These are phyloP conservation scores for Nothobranchius kuhntae DNA, from an alignment of 2,113 vertebrate species.

Conservation along the genomic window DNA sequence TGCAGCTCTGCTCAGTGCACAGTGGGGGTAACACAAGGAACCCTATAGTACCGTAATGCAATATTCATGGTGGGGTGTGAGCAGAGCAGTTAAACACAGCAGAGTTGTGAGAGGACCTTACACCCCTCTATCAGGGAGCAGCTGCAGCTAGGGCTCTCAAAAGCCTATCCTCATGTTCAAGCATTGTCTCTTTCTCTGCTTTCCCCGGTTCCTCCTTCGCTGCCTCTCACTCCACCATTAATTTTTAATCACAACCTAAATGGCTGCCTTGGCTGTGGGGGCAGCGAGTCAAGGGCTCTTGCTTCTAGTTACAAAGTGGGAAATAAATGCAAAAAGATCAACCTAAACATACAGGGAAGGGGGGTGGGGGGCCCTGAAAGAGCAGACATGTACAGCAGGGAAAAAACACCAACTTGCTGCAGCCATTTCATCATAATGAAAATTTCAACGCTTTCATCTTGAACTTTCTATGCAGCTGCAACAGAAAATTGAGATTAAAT, in stretches of 20 bases:
- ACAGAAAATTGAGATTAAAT: slow-evolving; percentile 74
- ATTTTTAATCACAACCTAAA: slow-evolving; percentile 85
- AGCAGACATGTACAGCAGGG: slow-evolving; percentile 44
- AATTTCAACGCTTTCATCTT: slow-evolving; percentile 67
- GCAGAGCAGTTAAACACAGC: slow-evolving; percentile 71
- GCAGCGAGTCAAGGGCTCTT: slow-evolving; percentile 77
- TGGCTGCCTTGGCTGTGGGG: slow-evolving; percentile 79
- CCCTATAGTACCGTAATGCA: slow-evolving; percentile 74
- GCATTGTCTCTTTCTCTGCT: slow-evolving; percentile 50
- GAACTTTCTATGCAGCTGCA: slow-evolving; percentile 49
- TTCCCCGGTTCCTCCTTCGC: slow-evolving; percentile 55
- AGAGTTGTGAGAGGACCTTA: slow-evolving; percentile 72
- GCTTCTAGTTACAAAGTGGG: slow-evolving; percentile 77
- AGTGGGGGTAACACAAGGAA: slow-evolving; percentile 66
- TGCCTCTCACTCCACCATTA: slow-evolving; percentile 75
- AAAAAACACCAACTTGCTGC: slow-evolving; percentile 51
- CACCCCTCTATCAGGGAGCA: slow-evolving; percentile 72
- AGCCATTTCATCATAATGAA: slow-evolving; percentile 65
- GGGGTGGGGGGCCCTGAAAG: slow-evolving; percentile 22
- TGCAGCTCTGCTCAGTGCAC: slow-evolving; percentile 43
- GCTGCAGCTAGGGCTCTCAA: slow-evolving; percentile 63
- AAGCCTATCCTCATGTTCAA: slow-evolving; percentile 43
- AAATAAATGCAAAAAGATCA: slow-evolving; percentile 77
- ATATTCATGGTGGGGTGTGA: slow-evolving; percentile 77
- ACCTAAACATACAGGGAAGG: slow-evolving; percentile 69